A percentile compares a stretch with the other conserved stretches of the same genome.
These are phyloP conservation scores for Heliconius himera DNA, from an alignment of 1,140 invertebrate species.

Conservation along the genomic window DNA sequence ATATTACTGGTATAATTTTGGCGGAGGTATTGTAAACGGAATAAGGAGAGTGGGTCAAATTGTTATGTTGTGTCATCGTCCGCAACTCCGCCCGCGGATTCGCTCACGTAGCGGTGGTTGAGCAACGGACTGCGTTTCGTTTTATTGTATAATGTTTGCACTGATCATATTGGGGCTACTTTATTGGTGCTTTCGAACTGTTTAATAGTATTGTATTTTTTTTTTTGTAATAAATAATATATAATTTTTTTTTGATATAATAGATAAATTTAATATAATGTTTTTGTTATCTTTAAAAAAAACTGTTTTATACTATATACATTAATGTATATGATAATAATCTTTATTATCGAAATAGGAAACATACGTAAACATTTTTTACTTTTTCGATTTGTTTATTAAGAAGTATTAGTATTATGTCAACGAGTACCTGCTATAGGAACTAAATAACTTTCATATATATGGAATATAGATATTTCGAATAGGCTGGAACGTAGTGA, in stretches of 20 bases:
- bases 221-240: background rate
- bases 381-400: background rate
- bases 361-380: background rate
- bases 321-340: background rate
- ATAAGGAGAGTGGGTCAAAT: constrained; percentile 46
- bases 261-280: too few relatives aligned
- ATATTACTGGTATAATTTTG: constrained; percentile 48
- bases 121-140: constrained; percentile 2
- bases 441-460: background rate
- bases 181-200: background rate
- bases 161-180: constrained; percentile 5
- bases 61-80: constrained; percentile 41
- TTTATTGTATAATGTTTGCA: constrained; percentile 11
- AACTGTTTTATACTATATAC: background rate
- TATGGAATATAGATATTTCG: background rate
- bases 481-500: background rate
- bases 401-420: too few relatives aligned
- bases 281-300: background rate
- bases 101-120: constrained; percentile 14
- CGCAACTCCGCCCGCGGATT: constrained; percentile 9
- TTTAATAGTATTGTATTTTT: background rate
- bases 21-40: constrained; percentile 37
- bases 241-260: too few relatives aligned
- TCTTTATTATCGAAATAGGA: background rate
- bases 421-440: background rate